Evolutionary conservation across 2,888 invertebrate genomes (phyloP).

Genomic region (Argyra leucocephala): DNA sequence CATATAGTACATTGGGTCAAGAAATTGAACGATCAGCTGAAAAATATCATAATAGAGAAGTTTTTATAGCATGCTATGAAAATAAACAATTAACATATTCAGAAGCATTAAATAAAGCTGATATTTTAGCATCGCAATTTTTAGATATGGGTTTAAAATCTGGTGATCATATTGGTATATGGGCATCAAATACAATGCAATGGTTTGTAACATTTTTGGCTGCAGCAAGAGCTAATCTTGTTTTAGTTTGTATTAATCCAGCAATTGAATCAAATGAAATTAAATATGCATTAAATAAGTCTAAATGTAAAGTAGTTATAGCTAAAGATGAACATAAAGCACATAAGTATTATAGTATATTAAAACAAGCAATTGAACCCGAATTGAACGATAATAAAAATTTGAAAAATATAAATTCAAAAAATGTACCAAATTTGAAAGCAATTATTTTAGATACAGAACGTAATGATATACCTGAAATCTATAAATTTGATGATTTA

Average conservation of each 20-base stretch:
- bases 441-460: slow-evolving; percentile 51
- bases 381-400: slow-evolving; percentile 42
- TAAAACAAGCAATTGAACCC: slow-evolving; percentile 50
- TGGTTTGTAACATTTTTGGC: slow-evolving; percentile 68
- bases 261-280: slow-evolving; percentile 61
- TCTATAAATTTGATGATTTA: slow-evolving; percentile 43
- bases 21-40: slow-evolving; percentile 47
- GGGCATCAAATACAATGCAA: slow-evolving; percentile 67
- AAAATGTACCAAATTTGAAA: slow-evolving; percentile 46
- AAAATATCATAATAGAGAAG: slow-evolving; percentile 49
- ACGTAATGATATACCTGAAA: slow-evolving; percentile 42
- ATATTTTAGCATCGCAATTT: slow-evolving; percentile 62
- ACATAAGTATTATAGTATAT: slow-evolving; percentile 57
- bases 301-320: slow-evolving; percentile 57
- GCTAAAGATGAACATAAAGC: slow-evolving; percentile 53
- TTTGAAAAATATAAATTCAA: slow-evolving; percentile 44
- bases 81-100: slow-evolving; percentile 46
- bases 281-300: slow-evolving; percentile 61
- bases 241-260: slow-evolving; percentile 70
- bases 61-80: slow-evolving; percentile 50
- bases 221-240: slow-evolving; percentile 59
- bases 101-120: slow-evolving; percentile 46
- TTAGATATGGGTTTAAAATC: slow-evolving; percentile 55
- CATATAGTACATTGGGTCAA: slow-evolving; percentile 50
- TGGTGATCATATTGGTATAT: slow-evolving; percentile 69